These are phyloP conservation scores for Passer domesticus DNA, from an alignment of 2,113 vertebrate genomes.

Conservation along the genomic window DNA sequence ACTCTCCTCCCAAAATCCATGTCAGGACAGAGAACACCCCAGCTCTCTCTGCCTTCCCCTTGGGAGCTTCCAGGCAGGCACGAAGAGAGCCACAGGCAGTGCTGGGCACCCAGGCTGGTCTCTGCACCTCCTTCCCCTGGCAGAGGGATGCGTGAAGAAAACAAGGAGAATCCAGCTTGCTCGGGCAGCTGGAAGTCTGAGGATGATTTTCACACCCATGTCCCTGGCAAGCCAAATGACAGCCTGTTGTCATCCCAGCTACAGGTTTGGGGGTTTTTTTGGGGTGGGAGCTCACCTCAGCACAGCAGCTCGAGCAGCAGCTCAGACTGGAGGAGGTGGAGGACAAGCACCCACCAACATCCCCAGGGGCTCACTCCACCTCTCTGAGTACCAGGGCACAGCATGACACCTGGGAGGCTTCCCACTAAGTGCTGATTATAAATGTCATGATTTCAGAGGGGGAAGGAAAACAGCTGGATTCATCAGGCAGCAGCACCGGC, in stretches of 20 bases:
- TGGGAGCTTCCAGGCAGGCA: neutral
- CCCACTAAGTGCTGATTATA: neutral
- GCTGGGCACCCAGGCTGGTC: neutral
- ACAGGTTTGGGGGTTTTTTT: neutral
- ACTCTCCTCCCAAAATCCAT: neutral
- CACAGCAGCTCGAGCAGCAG: neutral
- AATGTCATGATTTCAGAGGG: conserved; percentile 36
- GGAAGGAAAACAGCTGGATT: conserved; percentile 49
- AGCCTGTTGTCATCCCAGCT: neutral
- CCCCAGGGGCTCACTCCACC: neutral
- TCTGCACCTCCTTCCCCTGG: neutral
- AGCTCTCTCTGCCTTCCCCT: neutral
- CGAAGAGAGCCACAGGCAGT: neutral
- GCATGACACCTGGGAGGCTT: neutral
- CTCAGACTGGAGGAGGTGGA: neutral
- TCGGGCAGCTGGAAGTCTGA: neutral
- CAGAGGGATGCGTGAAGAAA: neutral
- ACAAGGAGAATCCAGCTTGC: neutral
- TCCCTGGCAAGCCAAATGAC: neutral
- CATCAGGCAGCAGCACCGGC: neutral
- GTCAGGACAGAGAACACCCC: neutral
- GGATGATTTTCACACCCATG: neutral
- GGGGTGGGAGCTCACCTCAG: neutral
- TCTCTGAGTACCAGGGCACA: neutral
- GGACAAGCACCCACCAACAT: neutral